phyloP scores from a whole-genome alignment of 2,888 invertebrate species.

The Chrysopilus asiliformis region DNA sequence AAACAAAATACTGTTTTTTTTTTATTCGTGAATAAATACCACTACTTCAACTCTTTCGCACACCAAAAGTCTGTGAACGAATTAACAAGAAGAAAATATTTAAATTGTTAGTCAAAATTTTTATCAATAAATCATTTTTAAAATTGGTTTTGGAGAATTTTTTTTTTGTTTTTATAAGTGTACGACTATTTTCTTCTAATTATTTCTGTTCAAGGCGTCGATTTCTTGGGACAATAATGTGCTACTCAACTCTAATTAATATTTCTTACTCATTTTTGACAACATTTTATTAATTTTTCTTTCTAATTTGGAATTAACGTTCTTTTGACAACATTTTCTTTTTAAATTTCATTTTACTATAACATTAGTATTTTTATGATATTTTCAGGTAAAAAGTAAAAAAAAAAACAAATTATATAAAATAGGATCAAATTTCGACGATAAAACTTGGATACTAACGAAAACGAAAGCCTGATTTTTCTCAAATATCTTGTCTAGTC shows the following conservation, averaged over 20 bases:
- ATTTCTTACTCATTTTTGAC: too few relatives aligned
- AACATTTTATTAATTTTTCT: slow-evolving; percentile 14
- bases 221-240: slow-evolving; percentile 34
- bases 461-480: too few relatives aligned
- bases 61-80: too few relatives aligned
- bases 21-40: too few relatives aligned
- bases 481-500: too few relatives aligned
- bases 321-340: neutral
- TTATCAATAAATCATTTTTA: too few relatives aligned
- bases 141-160: slow-evolving; percentile 11
- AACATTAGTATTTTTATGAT: neutral
- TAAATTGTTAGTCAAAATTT: too few relatives aligned
- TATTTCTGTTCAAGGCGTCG: slow-evolving; percentile 24
- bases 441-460: too few relatives aligned
- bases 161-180: neutral
- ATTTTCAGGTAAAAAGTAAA: neutral
- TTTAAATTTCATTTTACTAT: neutral
- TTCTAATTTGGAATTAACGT: slow-evolving; percentile 11
- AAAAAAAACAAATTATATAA: neutral
- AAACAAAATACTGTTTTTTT: too few relatives aligned
- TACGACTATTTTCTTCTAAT: neutral
- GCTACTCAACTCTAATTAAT: slow-evolving; percentile 17
- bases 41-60: too few relatives aligned
- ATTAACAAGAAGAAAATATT: too few relatives aligned
- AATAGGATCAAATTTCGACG: neutral